Evolutionary conservation across 2,888 invertebrate species (phyloP).

Genomic region (Andrena hattorfiana): DNA sequence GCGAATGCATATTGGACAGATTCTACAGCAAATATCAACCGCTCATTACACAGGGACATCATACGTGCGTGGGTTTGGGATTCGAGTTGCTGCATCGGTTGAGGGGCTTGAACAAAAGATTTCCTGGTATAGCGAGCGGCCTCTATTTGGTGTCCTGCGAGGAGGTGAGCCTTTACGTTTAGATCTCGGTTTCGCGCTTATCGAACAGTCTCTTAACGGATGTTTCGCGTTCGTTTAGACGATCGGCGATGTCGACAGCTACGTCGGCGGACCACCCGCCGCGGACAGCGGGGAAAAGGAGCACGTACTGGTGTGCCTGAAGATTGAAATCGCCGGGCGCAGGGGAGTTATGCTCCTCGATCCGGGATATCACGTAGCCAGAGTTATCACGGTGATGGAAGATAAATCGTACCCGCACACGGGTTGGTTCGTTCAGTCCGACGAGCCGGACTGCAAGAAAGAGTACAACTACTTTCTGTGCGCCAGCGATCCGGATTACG

Average conservation of each 20-base stretch:
- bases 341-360: constrained; percentile 93
- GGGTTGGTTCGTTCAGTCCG: constrained; percentile 94
- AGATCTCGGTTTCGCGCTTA: background rate
- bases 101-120: constrained; percentile 87
- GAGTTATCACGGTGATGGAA: constrained; percentile 94
- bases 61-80: constrained; percentile 96
- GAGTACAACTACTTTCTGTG: constrained; percentile 94
- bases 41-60: constrained; percentile 91
- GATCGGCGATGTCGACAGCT: constrained; percentile 84
- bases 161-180: constrained; percentile 87
- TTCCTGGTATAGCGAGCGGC: constrained; percentile 89
- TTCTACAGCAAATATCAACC: constrained; percentile 93
- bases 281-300: constrained; percentile 92
- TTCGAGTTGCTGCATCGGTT: constrained; percentile 91
- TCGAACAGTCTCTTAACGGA: background rate
- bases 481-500: constrained; percentile 89
- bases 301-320: constrained; percentile 93
- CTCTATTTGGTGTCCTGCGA: constrained; percentile 94
- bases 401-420: constrained; percentile 95
- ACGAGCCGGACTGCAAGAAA: constrained; percentile 91
- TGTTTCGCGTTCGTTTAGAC: constrained; percentile 76
- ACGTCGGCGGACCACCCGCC: constrained; percentile 85
- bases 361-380: constrained; percentile 95
- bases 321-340: constrained; percentile 90
- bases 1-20: constrained; percentile 89